These are phyloP conservation scores for Trichogramma pretiosum DNA, from an alignment of 1,140 invertebrate species.

Conservation along the genomic window DNA sequence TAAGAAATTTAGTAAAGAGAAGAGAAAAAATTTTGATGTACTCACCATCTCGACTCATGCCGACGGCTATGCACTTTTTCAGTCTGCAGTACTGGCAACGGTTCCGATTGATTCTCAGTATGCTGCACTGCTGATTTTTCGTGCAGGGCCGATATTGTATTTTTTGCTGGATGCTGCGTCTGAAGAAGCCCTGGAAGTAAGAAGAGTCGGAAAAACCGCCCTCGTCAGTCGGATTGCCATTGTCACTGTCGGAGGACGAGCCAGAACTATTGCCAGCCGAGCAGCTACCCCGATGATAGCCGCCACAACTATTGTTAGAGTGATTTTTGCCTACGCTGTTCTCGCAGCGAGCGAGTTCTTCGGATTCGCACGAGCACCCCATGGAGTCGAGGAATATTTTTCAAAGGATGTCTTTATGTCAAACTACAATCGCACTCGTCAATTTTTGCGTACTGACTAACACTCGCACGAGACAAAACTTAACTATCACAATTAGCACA, in stretches of 20 bases:
- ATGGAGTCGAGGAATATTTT: too few relatives aligned
- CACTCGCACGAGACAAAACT: too few relatives aligned
- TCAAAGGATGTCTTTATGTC: too few relatives aligned
- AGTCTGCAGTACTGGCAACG: constrained; percentile 94
- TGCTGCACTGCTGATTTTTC: constrained; percentile 96
- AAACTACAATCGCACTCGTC: too few relatives aligned
- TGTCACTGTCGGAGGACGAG: constrained; percentile 21
- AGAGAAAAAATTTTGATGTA: constrained; percentile 22
- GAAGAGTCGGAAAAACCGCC: constrained; percentile 37
- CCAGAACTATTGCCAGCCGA: constrained; percentile 1
- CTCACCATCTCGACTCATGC: constrained; percentile 97
- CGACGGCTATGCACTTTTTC: constrained; percentile 96
- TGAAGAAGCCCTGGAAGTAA: constrained; percentile 69
- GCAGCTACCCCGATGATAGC: background rate
- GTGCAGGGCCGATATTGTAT: constrained; percentile 96
- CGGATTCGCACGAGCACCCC: constrained; percentile 43
- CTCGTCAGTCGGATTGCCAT: constrained; percentile 40
- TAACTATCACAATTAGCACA: too few relatives aligned
- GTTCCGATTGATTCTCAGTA: constrained; percentile 92
- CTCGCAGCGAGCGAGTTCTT: too few relatives aligned
- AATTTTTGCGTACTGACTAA: too few relatives aligned
- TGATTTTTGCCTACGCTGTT: too few relatives aligned
- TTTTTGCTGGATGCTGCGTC: constrained; percentile 92
- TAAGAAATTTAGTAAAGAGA: background rate
- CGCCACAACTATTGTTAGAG: constrained; percentile 3